phyloP scores from a whole-genome alignment of 2,113 vertebrate genomes.

The Ursus arctos region DNA sequence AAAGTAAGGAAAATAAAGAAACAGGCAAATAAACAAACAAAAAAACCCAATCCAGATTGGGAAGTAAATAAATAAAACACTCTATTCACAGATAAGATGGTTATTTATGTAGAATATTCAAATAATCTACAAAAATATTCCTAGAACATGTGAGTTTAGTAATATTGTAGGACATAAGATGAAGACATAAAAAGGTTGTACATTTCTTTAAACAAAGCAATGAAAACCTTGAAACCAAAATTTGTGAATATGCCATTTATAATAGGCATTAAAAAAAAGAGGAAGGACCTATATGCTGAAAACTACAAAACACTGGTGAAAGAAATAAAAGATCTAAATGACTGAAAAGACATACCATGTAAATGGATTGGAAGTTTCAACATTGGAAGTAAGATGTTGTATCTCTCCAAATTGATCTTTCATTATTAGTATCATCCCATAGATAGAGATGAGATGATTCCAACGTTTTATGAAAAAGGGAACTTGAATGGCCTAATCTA shows the following conservation, averaged over 20 bases:
- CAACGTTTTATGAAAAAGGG: background rate
- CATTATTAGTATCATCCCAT: background rate
- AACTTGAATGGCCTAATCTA: background rate
- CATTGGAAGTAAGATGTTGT: background rate
- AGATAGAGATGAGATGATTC: background rate
- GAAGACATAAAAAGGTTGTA: background rate
- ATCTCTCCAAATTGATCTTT: background rate
- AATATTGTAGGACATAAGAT: background rate
- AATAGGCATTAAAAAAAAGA: background rate
- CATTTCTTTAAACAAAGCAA: background rate
- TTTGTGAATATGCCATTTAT: background rate
- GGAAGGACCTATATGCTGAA: background rate
- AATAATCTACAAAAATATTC: background rate
- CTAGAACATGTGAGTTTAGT: background rate
- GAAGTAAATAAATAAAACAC: background rate
- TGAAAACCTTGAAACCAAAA: background rate
- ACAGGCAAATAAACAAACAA: background rate
- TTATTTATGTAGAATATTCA: background rate
- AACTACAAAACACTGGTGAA: background rate
- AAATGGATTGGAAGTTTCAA: background rate
- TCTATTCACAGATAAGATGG: background rate
- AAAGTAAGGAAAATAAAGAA: background rate
- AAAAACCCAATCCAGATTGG: background rate
- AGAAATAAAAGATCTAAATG: background rate
- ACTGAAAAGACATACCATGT: background rate